These are phyloP conservation scores for Anthopleura xanthogrammica DNA, from an alignment of 92 coral and sea anemone species.

Conservation along the genomic window DNA sequence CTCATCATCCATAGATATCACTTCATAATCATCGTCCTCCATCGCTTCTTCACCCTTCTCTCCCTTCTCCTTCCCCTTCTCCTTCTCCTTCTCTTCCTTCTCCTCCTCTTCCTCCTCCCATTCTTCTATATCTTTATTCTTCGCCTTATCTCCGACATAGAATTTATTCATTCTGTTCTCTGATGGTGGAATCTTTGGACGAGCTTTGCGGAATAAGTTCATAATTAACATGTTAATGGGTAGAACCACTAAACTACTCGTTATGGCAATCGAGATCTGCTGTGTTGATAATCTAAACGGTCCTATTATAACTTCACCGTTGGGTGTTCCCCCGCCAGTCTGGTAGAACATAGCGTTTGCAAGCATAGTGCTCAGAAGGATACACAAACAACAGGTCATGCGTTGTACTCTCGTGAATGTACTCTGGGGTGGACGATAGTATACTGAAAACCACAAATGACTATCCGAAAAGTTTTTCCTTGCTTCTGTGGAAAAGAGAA, in stretches of 20 bases:
- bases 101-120: not conserved
- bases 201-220: constrained; percentile 72
- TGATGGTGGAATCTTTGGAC: constrained; percentile 38
- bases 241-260: constrained; percentile 74
- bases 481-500: constrained; percentile 63
- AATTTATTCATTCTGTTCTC: not conserved
- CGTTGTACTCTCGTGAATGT: constrained; percentile 91
- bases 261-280: constrained; percentile 73
- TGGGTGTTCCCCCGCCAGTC: constrained; percentile 44
- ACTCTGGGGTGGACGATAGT: constrained; percentile 69
- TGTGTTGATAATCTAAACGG: constrained; percentile 71
- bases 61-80: not conserved
- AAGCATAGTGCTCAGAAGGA: constrained; percentile 74
- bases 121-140: too few relatives aligned
- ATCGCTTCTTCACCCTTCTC: not conserved
- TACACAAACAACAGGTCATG: constrained; percentile 77
- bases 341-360: constrained; percentile 91
- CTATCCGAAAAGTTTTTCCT: constrained; percentile 84
- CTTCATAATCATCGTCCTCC: constrained; percentile 15
- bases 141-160: not conserved
- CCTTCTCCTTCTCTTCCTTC: not conserved
- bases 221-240: constrained; percentile 73
- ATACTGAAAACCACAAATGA: constrained; percentile 86
- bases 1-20: not conserved
- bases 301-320: constrained; percentile 63